Evolutionary conservation across 2,888 invertebrate species (phyloP).

Genomic region (Nycteola revayana): DNA sequence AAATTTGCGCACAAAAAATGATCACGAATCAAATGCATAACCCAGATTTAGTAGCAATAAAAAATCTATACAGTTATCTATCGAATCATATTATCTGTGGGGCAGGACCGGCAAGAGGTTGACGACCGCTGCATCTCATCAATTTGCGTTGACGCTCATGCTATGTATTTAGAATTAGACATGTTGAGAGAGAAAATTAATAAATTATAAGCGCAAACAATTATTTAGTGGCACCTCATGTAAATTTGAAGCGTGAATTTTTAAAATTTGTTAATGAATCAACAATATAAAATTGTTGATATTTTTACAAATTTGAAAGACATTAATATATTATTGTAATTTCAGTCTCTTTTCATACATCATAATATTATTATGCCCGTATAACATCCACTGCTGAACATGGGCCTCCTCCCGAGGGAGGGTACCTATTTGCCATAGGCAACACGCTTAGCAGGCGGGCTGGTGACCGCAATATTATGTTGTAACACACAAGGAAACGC

Average conservation of each 20-base stretch:
- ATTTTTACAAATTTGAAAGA: too few species aligned
- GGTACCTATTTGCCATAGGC: too few species aligned
- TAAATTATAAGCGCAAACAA: slow-evolving; percentile 12
- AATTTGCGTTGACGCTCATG: slow-evolving; percentile 50
- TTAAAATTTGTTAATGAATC: background rate
- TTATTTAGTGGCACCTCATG: slow-evolving; percentile 13
- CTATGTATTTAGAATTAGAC: slow-evolving; percentile 52
- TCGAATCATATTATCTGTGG: slow-evolving; percentile 71
- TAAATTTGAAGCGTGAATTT: slow-evolving; percentile 12
- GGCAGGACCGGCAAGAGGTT: slow-evolving; percentile 61
- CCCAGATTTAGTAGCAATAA: slow-evolving; percentile 62
- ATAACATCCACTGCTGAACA: too few species aligned
- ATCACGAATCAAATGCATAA: slow-evolving; percentile 65
- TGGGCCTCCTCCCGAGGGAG: too few species aligned
- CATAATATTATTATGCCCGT: too few species aligned
- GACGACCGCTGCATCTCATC: slow-evolving; percentile 53
- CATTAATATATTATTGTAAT: too few species aligned
- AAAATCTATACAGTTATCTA: slow-evolving; percentile 77
- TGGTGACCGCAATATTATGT: too few species aligned
- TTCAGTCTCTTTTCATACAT: too few species aligned
- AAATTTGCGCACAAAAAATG: slow-evolving; percentile 33
- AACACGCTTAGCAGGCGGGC: too few species aligned
- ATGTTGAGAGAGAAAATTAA: slow-evolving; percentile 40
- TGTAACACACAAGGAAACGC: too few species aligned
- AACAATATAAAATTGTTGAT: too few species aligned